These are phyloP conservation scores for Lagopus leucura DNA, from an alignment of 2,113 vertebrate genomes.

Conservation along the genomic window DNA sequence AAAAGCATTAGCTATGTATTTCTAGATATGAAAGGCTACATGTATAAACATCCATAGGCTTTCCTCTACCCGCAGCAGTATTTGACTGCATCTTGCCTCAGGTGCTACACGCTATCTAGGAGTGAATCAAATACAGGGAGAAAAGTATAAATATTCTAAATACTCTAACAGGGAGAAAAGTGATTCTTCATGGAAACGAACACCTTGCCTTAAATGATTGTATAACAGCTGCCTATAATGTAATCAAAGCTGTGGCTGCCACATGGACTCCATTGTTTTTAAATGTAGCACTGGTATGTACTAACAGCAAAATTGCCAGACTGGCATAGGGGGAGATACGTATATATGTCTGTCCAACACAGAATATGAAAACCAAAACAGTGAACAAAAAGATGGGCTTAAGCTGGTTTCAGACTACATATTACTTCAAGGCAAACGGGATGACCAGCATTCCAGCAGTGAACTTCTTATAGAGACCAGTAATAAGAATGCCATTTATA, in stretches of 20 bases:
- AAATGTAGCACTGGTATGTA: neutral
- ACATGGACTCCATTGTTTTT: neutral
- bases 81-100: neutral
- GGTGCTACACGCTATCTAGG: neutral
- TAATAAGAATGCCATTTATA: neutral
- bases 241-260: neutral
- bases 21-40: neutral
- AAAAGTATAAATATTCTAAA: no score
- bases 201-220: neutral
- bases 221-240: neutral
- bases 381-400: neutral
- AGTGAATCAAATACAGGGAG: neutral
- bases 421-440: neutral
- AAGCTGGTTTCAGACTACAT: neutral
- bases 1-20: neutral
- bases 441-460: neutral
- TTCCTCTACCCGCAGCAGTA: neutral
- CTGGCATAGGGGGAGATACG: fast-evolving
- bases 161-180: neutral
- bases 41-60: neutral
- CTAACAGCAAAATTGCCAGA: neutral
- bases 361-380: neutral
- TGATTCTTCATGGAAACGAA: neutral
- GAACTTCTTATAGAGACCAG: fast-evolving
- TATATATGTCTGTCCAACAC: neutral